phyloP scores from a whole-genome alignment of 2,888 invertebrate species.

The Tinea pellionella region DNA sequence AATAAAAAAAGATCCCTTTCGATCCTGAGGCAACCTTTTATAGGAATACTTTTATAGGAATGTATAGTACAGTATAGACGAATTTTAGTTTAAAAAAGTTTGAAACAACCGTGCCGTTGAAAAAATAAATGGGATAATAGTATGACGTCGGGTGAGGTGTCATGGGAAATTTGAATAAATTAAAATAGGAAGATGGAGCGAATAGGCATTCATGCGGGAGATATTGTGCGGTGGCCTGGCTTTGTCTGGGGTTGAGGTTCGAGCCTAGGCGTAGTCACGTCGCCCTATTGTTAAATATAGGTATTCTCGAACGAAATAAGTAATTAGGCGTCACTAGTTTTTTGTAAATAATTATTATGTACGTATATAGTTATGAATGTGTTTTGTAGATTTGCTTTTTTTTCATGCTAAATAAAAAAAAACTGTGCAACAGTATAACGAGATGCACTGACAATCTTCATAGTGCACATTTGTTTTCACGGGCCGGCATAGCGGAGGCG shows the following conservation, averaged over 20 bases:
- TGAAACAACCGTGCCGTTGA: not conserved
- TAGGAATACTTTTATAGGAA: too few relatives aligned
- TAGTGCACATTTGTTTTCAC: too few relatives aligned
- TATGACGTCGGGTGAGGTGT: slow-evolving; percentile 59
- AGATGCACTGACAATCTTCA: too few relatives aligned
- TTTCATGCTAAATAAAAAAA: too few relatives aligned
- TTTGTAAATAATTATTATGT: not conserved
- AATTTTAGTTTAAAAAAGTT: not conserved
- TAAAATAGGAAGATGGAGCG: slow-evolving; percentile 68
- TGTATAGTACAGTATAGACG: too few relatives aligned
- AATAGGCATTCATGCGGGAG: slow-evolving; percentile 51
- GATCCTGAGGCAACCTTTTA: too few relatives aligned
- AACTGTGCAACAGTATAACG: too few relatives aligned
- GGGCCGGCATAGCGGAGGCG: too few relatives aligned
- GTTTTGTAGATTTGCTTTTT: too few relatives aligned
- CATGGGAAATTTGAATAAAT: slow-evolving; percentile 71
- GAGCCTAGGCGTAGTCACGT: not conserved
- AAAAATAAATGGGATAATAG: slow-evolving; percentile 33
- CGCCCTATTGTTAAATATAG: not conserved
- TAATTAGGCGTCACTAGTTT: slow-evolving; percentile 46
- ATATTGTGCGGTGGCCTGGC: slow-evolving; percentile 38
- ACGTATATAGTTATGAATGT: not conserved
- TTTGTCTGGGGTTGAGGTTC: slow-evolving; percentile 30
- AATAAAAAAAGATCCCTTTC: too few relatives aligned
- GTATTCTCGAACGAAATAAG: slow-evolving; percentile 33